These are phyloP conservation scores for Ophion ventricosus DNA, from an alignment of 2,888 invertebrate species.

Conservation along the genomic window DNA sequence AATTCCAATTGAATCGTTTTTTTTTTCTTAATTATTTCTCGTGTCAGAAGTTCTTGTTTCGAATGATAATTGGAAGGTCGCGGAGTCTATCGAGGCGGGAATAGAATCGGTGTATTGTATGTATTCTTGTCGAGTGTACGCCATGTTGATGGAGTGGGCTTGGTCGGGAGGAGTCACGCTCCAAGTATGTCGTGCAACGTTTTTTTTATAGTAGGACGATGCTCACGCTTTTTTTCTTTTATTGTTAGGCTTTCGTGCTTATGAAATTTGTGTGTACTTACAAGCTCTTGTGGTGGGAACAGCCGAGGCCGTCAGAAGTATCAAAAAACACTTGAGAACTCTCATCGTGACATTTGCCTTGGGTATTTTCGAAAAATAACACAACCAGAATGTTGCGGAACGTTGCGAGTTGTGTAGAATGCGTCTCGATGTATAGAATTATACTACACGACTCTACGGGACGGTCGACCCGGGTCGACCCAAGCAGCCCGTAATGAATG, in stretches of 20 bases:
- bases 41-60: background rate
- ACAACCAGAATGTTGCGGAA: constrained; percentile 24
- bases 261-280: constrained; percentile 69
- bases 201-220: background rate
- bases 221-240: background rate
- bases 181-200: constrained; percentile 58
- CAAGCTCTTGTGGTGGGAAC: constrained; percentile 72
- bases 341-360: constrained; percentile 78
- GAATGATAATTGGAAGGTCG: background rate
- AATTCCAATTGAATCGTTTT: background rate
- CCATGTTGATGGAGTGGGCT: constrained; percentile 77
- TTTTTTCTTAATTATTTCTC: background rate
- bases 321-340: constrained; percentile 71
- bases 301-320: constrained; percentile 69
- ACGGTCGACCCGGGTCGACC: constrained; percentile 42
- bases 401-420: constrained; percentile 26
- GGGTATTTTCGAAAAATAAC: constrained; percentile 45
- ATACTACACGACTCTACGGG: constrained; percentile 41
- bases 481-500: constrained; percentile 41
- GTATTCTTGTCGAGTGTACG: constrained; percentile 63
- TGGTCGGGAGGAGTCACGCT: constrained; percentile 72
- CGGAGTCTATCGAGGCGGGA: background rate
- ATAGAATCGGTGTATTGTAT: constrained; percentile 22
- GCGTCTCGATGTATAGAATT: constrained; percentile 27
- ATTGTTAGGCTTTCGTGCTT: background rate